Evolutionary conservation across 35 echinoderm and acorn worm species (phyloP).

Genomic region (Eucidaris tribuloides): DNA sequence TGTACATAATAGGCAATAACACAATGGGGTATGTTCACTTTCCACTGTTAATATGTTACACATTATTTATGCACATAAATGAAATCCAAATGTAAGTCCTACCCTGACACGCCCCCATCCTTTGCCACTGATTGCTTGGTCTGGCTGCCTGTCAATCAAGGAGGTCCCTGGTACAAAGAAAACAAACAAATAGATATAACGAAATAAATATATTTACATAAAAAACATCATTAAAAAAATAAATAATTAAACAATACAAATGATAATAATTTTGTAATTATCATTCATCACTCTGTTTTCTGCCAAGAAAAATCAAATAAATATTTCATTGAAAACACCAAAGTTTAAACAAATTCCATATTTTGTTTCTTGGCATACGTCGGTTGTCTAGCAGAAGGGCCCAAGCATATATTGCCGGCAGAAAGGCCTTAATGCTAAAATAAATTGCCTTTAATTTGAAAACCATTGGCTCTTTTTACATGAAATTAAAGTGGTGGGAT

Average conservation of each 20-base stretch:
- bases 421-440: too few relatives aligned
- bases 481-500: too few relatives aligned
- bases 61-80: neutral
- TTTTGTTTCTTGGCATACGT: too few relatives aligned
- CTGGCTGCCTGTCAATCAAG: conserved; percentile 26
- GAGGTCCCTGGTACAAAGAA: conserved; percentile 22
- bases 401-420: too few relatives aligned
- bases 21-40: neutral
- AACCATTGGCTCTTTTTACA: too few relatives aligned
- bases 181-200: neutral
- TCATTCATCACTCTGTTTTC: neutral
- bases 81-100: neutral
- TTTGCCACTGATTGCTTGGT: conserved; percentile 43
- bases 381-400: too few relatives aligned
- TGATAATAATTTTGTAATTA: neutral
- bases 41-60: neutral
- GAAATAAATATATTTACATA: neutral
- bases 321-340: neutral
- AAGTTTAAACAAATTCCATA: neutral
- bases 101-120: conserved; percentile 57
- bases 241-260: neutral
- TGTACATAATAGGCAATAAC: neutral
- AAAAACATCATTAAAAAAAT: neutral
- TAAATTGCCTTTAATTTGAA: too few relatives aligned
- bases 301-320: neutral